Evolutionary conservation across 2,888 invertebrate species (phyloP), one percentile per base, ranked within the genome.

Genomic region (Campaea margaritaria): DNA sequence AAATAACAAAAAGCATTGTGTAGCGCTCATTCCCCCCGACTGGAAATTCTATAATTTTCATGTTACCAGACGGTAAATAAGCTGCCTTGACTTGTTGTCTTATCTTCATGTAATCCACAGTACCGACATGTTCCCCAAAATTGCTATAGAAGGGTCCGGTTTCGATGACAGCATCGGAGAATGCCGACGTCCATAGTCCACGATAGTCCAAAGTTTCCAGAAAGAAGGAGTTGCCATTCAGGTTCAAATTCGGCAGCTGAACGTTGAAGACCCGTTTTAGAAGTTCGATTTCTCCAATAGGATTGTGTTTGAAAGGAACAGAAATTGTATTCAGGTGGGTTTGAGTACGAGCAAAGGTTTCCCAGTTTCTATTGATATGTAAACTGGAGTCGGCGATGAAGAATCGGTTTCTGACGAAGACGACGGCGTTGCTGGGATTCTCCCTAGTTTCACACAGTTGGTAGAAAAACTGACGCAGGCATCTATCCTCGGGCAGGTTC

Each of bases 171-270:
- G 69, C 67, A 15, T 73, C 67, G 11, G 62, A 27, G 38, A 73
- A 77, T 0, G 71, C 70, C 11, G 69, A 65, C 0, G 65, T 68
- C 75, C 76, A 76, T 7, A 75, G 27, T 0, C 73, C 77, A 0
- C 62, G 61, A 8, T 68, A 76, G 12, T 74, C 71, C 38, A 77
- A 42, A 1, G 70, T 63, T 48, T 76, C 73, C 11, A 74, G 13
- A 11, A 77, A 41, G 0, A 75, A 54, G 0, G 77, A 77, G 39
- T 77, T 75, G 0, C 76, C 76, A 3, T 15, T 63, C 0, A 72
- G 38, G 47, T 73, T 39, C 0, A 67, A 55, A 12, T 34, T 53
- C 14, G 56, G 62, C 13, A 68, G 47, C 13, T 56, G 39, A 0
- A 27, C 43, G 15, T 61, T 55, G 62, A 64, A 15, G 47, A 65